Percentiles rank a stretch among this genome's conserved stretches.
Evolutionary conservation across 2,113 vertebrate species (phyloP).

Genomic region (Mastomys natalensis): DNA sequence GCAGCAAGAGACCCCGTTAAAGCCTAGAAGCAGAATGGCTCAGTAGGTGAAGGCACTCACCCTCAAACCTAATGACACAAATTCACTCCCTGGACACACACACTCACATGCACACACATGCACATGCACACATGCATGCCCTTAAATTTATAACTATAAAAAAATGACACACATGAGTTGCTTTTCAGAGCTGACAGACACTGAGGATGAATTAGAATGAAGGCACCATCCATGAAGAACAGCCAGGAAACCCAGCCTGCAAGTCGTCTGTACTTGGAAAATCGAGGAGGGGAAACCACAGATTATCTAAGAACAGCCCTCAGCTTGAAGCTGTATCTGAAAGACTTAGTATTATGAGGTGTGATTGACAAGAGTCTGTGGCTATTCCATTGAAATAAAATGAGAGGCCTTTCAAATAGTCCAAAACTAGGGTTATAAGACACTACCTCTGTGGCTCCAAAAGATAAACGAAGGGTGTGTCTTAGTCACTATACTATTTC

Average conservation of each 20-base stretch:
- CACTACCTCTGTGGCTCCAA: not conserved
- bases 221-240: not conserved
- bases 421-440: not conserved
- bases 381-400: slow-evolving; percentile 5
- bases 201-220: not conserved
- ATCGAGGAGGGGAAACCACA: not conserved
- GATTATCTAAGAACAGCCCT: not conserved
- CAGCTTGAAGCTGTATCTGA: not conserved
- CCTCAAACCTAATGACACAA: not conserved
- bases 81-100: not conserved
- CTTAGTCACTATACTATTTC: not conserved
- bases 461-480: not conserved
- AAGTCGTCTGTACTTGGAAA: not conserved
- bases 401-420: not conserved
- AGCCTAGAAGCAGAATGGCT: not conserved
- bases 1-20: not conserved
- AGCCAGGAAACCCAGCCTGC: not conserved
- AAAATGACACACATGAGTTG: not conserved
- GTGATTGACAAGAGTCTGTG: not conserved
- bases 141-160: not conserved
- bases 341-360: not conserved
- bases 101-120: not conserved
- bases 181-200: not conserved
- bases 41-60: not conserved
- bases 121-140: not conserved